Evolutionary conservation across 2,888 invertebrate genomes (phyloP).

Genomic region (Meandrusa payeni): DNA sequence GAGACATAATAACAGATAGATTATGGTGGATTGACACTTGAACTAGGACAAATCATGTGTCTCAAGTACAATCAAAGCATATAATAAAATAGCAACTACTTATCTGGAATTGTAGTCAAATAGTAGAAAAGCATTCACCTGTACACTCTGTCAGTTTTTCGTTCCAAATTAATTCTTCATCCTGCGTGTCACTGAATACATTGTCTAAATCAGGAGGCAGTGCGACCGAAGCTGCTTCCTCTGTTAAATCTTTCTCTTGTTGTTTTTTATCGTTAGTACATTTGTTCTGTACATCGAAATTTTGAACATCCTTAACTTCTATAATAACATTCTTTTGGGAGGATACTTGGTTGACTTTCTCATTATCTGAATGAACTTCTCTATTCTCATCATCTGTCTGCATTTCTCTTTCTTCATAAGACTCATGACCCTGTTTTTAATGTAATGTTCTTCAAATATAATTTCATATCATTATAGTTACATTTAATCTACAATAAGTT

Average conservation of each 20-base stretch:
- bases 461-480: slow-evolving; percentile 5
- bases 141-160: slow-evolving; percentile 30
- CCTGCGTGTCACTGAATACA: slow-evolving; percentile 38
- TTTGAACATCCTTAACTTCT: slow-evolving; percentile 21
- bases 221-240: slow-evolving; percentile 29
- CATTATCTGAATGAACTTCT: slow-evolving; percentile 45
- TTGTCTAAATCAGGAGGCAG: slow-evolving; percentile 43
- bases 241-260: slow-evolving; percentile 27
- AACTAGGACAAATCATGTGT: too few species aligned
- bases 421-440: slow-evolving; percentile 46
- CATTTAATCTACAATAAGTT: slow-evolving; percentile 6
- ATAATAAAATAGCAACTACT: too few species aligned
- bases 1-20: too few species aligned
- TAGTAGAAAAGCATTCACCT: too few species aligned
- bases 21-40: too few species aligned
- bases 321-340: slow-evolving; percentile 23
- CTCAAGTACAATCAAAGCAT: too few species aligned
- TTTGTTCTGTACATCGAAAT: slow-evolving; percentile 33
- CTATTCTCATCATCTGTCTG: slow-evolving; percentile 53
- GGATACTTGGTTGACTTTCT: slow-evolving; percentile 31
- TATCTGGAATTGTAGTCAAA: too few species aligned
- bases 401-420: slow-evolving; percentile 57
- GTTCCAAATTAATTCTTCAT: slow-evolving; percentile 34
- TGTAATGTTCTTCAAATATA: slow-evolving; percentile 12
- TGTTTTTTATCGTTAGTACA: slow-evolving; percentile 21